Percentiles rank a stretch among this genome's conserved stretches.
Evolutionary conservation across 1,140 invertebrate species (phyloP).

Genomic region (Hylyphantes graminicola): DNA sequence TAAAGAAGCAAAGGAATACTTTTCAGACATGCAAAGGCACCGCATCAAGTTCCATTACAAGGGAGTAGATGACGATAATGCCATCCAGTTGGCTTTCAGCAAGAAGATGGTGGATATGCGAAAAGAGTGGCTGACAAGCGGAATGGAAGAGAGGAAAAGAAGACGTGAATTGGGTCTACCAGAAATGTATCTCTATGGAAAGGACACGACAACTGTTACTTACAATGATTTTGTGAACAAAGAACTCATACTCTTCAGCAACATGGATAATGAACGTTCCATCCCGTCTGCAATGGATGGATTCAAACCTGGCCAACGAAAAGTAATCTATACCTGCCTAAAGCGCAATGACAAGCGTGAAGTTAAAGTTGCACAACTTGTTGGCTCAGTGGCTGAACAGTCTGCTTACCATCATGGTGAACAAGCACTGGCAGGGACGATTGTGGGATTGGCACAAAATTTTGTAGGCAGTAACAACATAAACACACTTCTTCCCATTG

Average conservation of each 20-base stretch:
- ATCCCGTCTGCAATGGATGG: conserved; percentile 97
- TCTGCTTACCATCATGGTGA: conserved; percentile 99
- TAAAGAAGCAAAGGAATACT: conserved; percentile 99
- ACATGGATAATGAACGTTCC: conserved; percentile 96
- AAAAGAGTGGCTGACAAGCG: conserved; percentile 97
- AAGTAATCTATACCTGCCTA: conserved; percentile 94
- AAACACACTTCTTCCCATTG: conserved; percentile 93
- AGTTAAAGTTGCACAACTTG: conserved; percentile 97
- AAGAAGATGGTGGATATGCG: conserved; percentile 95
- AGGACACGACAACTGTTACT: conserved; percentile 86
- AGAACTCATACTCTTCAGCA: conserved; percentile 96
- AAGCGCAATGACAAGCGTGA: conserved; percentile 97
- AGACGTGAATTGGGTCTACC: conserved; percentile 88
- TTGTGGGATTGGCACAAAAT: conserved; percentile 98
- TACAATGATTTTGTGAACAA: conserved; percentile 98
- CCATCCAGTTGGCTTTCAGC: conserved; percentile 96
- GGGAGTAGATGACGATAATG: conserved; percentile 88
- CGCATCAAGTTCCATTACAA: conserved; percentile 90
- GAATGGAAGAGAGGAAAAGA: conserved; percentile 94
- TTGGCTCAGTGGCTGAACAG: conserved; percentile 95
- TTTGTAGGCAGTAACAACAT: conserved; percentile 99
- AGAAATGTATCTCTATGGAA: conserved; percentile 91
- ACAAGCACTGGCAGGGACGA: conserved; percentile 91
- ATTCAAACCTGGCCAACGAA: conserved; percentile 96
- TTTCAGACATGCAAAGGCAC: conserved; percentile 93